These are phyloP conservation scores for Sternarchorhynchus goeldii DNA, from an alignment of 2,797 vertebrate species.

Conservation along the genomic window DNA sequence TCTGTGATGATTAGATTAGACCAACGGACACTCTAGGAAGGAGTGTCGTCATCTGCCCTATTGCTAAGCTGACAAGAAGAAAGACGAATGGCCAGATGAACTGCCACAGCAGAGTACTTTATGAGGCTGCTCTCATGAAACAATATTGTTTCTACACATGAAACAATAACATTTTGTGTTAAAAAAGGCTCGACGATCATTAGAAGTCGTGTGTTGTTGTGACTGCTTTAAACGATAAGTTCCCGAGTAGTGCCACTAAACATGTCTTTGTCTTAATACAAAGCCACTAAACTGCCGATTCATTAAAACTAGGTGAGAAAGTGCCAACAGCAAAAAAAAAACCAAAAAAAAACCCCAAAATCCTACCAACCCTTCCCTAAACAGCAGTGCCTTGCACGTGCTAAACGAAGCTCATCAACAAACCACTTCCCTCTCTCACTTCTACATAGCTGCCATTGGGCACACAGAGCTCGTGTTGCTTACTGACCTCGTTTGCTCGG, in stretches of 20 bases:
- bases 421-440: constrained; percentile 81
- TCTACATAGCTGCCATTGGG: constrained; percentile 74
- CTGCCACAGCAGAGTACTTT: too few relatives aligned
- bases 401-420: constrained; percentile 65
- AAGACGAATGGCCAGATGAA: too few relatives aligned
- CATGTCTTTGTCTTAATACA: background rate
- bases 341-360: too few relatives aligned
- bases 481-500: constrained; percentile 27
- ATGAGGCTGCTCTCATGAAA: too few relatives aligned
- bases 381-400: constrained; percentile 55
- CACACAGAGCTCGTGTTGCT: constrained; percentile 31
- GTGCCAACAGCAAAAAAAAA: constrained; percentile 37
- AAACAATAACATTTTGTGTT: too few relatives aligned
- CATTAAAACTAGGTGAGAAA: constrained; percentile 23
- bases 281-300: constrained; percentile 27
- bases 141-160: too few relatives aligned
- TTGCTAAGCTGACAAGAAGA: too few relatives aligned
- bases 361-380: constrained; percentile 28
- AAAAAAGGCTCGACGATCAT: too few relatives aligned
- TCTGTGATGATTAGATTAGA: too few relatives aligned
- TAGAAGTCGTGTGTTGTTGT: too few relatives aligned
- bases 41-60: too few relatives aligned
- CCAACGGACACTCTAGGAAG: too few relatives aligned
- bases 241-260: background rate
- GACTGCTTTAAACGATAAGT: background rate